These are phyloP conservation scores for Cottoperca gobio DNA, from an alignment of 2,797 vertebrate genomes.

Conservation along the genomic window DNA sequence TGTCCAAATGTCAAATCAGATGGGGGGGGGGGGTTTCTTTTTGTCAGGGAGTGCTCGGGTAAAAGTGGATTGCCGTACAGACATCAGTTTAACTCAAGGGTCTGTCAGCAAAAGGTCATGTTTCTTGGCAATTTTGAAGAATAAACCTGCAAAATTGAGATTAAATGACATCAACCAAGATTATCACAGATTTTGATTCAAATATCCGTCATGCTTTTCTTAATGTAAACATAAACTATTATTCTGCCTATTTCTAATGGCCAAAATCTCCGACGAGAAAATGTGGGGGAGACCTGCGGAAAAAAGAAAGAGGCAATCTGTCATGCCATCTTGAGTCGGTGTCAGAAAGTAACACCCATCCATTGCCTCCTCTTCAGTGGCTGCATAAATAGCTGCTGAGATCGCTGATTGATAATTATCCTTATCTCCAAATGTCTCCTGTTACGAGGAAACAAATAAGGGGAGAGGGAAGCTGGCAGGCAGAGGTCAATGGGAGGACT, in stretches of 20 bases:
- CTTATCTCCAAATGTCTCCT: slow-evolving; percentile 81
- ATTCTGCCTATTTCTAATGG: slow-evolving; percentile 10
- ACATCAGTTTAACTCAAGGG: slow-evolving; percentile 56
- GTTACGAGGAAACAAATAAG: slow-evolving; percentile 82
- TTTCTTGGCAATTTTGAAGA: slow-evolving; percentile 26
- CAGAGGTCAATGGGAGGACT: slow-evolving; percentile 82
- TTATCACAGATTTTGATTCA: background rate
- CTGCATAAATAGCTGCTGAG: slow-evolving; percentile 79
- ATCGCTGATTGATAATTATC: slow-evolving; percentile 83
- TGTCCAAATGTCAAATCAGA: slow-evolving; percentile 69
- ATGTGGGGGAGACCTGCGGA: slow-evolving; percentile 24
- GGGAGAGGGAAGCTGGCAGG: slow-evolving; percentile 67
- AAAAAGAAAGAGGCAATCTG: slow-evolving; percentile 45
- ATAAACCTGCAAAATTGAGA: background rate
- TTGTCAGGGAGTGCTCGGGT: slow-evolving; percentile 21
- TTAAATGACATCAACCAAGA: background rate
- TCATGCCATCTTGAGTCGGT: slow-evolving; percentile 62
- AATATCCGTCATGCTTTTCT: background rate
- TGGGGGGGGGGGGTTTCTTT: slow-evolving; percentile 49
- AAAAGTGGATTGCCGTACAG: slow-evolving; percentile 41
- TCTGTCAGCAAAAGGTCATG: slow-evolving; percentile 57
- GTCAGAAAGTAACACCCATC: slow-evolving; percentile 73
- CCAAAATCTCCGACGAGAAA: slow-evolving; percentile 7
- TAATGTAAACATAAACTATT: background rate
- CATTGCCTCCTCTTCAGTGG: slow-evolving; percentile 51